These are phyloP conservation scores for Pterocles orientalis DNA, from an alignment of 2,113 vertebrate genomes.

Conservation along the genomic window DNA sequence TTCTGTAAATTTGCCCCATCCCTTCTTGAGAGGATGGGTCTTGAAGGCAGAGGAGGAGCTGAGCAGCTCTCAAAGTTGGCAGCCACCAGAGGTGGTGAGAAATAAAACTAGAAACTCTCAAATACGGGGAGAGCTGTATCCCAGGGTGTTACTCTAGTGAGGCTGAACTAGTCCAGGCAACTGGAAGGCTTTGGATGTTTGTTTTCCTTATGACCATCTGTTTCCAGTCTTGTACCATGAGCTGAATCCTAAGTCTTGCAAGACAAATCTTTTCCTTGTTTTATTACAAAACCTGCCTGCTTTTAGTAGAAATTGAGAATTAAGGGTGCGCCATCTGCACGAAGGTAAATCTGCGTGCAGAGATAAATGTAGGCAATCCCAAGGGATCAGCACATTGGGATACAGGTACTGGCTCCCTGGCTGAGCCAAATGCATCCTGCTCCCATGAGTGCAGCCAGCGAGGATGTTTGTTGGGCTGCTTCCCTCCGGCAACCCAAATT, in stretches of 20 bases:
- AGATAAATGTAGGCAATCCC: neutral
- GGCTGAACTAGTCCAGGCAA: neutral
- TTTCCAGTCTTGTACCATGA: neutral
- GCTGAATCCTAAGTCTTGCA: neutral
- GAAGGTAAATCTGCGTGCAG: neutral
- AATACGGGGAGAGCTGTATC: neutral
- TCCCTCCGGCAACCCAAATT: neutral
- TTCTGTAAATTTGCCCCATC: neutral
- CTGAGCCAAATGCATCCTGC: neutral
- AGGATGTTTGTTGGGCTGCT: neutral
- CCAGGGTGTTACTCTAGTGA: neutral
- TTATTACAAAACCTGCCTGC: neutral
- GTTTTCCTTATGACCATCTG: neutral
- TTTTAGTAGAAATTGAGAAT: neutral
- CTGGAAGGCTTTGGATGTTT: neutral
- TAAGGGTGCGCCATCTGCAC: neutral
- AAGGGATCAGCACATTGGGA: neutral
- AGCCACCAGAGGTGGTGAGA: neutral
- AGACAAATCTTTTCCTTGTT: neutral
- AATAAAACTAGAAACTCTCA: neutral
- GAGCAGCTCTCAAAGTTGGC: neutral
- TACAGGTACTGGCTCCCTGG: neutral
- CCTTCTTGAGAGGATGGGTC: neutral
- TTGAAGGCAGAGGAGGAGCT: neutral
- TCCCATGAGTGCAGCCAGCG: fast-evolving